A percentile compares a stretch with the other conserved stretches of the same genome.
Conservation (phyloP, 2,797 vertebrate species). For the Chromobotia macracanthus region DNA sequence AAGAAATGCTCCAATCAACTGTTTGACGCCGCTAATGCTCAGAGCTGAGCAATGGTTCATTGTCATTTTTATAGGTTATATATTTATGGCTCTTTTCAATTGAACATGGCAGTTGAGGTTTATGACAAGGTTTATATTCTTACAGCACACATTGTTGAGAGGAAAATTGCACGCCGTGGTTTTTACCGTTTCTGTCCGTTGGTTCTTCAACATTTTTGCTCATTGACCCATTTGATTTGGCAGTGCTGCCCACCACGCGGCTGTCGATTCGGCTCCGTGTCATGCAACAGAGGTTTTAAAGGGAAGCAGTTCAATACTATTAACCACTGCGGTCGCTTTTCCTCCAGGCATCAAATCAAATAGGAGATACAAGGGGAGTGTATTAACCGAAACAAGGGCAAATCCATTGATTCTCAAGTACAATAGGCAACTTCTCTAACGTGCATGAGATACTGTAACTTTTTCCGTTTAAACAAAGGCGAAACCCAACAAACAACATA, state of each 20-base stretch:
- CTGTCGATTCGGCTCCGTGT: conserved; percentile 67
- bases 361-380: conserved; percentile 51
- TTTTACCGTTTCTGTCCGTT: conserved; percentile 54
- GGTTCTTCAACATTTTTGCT: conserved; percentile 62
- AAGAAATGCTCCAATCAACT: conserved; percentile 11
- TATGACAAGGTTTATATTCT: conserved; percentile 67
- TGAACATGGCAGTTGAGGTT: conserved; percentile 73
- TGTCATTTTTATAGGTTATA: conserved; percentile 50
- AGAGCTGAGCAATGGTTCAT: conserved; percentile 39
- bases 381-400: conserved; percentile 56
- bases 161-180: conserved; percentile 57
- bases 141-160: conserved; percentile 60
- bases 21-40: conserved; percentile 18
- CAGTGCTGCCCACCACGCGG: conserved; percentile 55
- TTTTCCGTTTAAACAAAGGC: conserved; percentile 10
- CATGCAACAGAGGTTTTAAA: conserved; percentile 70
- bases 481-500: not conserved
- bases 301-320: conserved; percentile 63
- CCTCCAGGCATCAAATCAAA: conserved; percentile 57
- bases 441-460: conserved; percentile 29
- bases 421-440: conserved; percentile 47
- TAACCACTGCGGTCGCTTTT: conserved; percentile 59
- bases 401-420: conserved; percentile 62
- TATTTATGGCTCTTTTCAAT: conserved; percentile 70
- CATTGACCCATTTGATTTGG: conserved; percentile 62